Evolutionary conservation across 2,797 vertebrate genomes (phyloP), one percentile per base, ranked within the genome.

Genomic region (Gadopsis bispinosus): DNA sequence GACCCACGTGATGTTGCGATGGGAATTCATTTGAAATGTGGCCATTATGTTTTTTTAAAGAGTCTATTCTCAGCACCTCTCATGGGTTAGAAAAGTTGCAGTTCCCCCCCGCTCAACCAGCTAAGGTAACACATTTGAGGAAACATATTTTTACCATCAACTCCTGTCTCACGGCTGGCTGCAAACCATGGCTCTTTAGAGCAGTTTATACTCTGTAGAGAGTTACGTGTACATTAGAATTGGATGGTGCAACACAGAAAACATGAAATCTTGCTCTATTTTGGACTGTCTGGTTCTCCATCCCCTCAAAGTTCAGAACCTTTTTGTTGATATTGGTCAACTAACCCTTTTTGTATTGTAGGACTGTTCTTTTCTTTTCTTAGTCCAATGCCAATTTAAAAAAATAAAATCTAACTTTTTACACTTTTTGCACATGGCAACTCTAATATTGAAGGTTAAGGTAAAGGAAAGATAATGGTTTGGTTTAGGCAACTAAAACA

Each of bases 31-130:
- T 58, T 72, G 0, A 64, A 69, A 64, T 76, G 51, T 14, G 48
- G 7, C 31, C 22, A 67, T 54, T 26, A 5, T 69, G 1, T 31
- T 41, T 68, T 69, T 72, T 63, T n/a, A 22, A 58, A 53, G 14
- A 20, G 17, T 64, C 29, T 73, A 69, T 63, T 75, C 55, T 71
- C 47, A 61, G 41, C 26, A 58, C 6, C 26, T 55, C 63, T 64
- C 19, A 20, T 10, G 22, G n/a, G 29, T 47, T 51, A 63, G 1
- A 45, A 22, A 16, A 62, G 20, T 26, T 35, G 37, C n/a, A 29
- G 14, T 59, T 31, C 13, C 17, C 37, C 26, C 7, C 6, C 2
- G 0, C 4, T 26, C 13, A 45, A 48, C n/a, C 54, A 50, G 37
- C 7, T 55, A 12, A 63, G 7, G 58, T 43, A 73, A 67, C 63